Evolutionary conservation across 2,888 invertebrate genomes (phyloP), one percentile per base, ranked within the genome.

Genomic region (Lepas anatifera): DNA sequence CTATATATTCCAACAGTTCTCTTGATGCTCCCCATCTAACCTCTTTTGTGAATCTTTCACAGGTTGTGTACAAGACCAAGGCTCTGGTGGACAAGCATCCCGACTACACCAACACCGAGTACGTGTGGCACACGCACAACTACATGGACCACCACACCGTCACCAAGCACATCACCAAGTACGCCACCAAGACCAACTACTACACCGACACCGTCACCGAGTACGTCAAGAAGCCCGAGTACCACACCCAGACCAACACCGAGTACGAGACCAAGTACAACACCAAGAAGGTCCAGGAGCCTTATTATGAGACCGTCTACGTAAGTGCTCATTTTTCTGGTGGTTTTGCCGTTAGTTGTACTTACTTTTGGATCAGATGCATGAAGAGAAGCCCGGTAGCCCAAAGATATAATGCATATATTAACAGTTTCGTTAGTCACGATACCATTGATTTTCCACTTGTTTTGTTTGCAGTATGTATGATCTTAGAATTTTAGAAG

Each of bases 151-250:
- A 74, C 69, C 73, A 73, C 67, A 71, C 73, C 2, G 73, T 71
- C n/a, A 71, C 74, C 18, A 71, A 72, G 52, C 72, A 74, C 52
- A 73, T 72, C 67, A 73, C 74, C 16, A 73, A 73, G 63, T 73
- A 73, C 70, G 73, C 73, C 48, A 72, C 73, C 48, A 66, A 73
- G 68, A 74, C 74, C 64, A 52, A 73, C 46, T 39, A 64, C 58
- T 58, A 73, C 35, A 73, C 73, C 63, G 70, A 74, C 27, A 68
- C 71, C 11, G 71, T 72, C 68, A 43, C 72, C 52, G 71, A 71
- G 64, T 71, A 73, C 66, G 71, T 74, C 29, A 73, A 72, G n/a
- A 72, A 71, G 32, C 71, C 73, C 18, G 72, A 73, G 52, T 73
- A 73, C 35, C 70, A 74, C 35, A 72, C 73, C 29, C 72, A 73